A percentile compares a stretch with the other conserved stretches of the same genome.
Evolutionary conservation across 2,888 invertebrate genomes (phyloP).

Genomic region (Pollenia labialis): DNA sequence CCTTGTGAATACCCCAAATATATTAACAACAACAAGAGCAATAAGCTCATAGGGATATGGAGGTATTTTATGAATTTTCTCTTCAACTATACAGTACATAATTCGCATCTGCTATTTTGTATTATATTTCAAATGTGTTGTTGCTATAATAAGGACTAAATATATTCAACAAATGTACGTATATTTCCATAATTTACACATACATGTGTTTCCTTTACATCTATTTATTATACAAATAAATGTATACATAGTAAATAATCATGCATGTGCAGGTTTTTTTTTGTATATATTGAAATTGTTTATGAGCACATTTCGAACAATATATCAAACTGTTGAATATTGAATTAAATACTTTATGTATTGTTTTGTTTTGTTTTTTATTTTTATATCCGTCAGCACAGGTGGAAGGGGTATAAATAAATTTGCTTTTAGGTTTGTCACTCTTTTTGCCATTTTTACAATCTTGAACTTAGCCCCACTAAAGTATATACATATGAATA

Average conservation of each 20-base stretch:
- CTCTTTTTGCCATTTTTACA: too few relatives aligned
- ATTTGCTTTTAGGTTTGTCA: too few relatives aligned
- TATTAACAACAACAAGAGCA: too few relatives aligned
- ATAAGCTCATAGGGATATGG: too few relatives aligned
- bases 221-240: neutral
- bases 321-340: neutral
- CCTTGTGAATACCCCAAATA: too few relatives aligned
- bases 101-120: neutral
- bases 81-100: too few relatives aligned
- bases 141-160: slow-evolving; percentile 10
- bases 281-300: slow-evolving; percentile 3
- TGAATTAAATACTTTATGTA: neutral
- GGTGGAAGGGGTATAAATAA: too few relatives aligned
- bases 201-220: neutral
- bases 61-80: too few relatives aligned
- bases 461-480: too few relatives aligned
- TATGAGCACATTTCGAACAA: neutral
- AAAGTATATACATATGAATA: too few relatives aligned
- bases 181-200: neutral
- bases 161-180: neutral
- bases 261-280: neutral
- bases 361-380: too few relatives aligned
- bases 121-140: slow-evolving; percentile 25
- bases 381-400: too few relatives aligned
- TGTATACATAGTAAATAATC: neutral